These are phyloP conservation scores for Seriola rivoliana DNA, from an alignment of 2,113 vertebrate species.

Conservation along the genomic window DNA sequence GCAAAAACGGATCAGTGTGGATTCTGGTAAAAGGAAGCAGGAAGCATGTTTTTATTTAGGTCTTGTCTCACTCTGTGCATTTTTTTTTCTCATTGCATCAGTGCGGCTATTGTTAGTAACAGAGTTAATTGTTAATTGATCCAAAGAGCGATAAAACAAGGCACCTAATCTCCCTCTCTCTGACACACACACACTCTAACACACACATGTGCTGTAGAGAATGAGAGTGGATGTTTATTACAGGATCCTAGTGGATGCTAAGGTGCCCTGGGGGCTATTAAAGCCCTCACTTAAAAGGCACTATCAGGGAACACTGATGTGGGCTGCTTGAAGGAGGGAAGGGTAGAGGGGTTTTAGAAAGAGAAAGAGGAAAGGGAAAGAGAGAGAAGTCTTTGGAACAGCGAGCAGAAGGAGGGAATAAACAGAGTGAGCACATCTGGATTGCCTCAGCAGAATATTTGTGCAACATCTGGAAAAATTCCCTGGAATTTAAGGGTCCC, in stretches of 20 bases:
- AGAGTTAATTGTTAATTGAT: constrained; percentile 77
- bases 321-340: constrained; percentile 37
- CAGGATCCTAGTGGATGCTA: constrained; percentile 77
- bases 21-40: constrained; percentile 45
- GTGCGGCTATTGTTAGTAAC: constrained; percentile 64
- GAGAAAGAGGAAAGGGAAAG: constrained; percentile 36
- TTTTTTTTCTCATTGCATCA: constrained; percentile 16
- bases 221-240: constrained; percentile 80
- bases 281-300: constrained; percentile 73
- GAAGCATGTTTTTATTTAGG: constrained; percentile 52
- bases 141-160: constrained; percentile 68
- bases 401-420: constrained; percentile 64
- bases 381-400: constrained; percentile 58
- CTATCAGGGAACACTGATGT: constrained; percentile 69
- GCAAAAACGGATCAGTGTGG: constrained; percentile 23
- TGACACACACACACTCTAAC: not conserved
- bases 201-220: constrained; percentile 42
- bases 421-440: constrained; percentile 84
- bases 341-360: constrained; percentile 26
- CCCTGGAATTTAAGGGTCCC: constrained; percentile 84
- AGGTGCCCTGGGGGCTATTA: constrained; percentile 75
- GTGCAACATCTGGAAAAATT: constrained; percentile 86
- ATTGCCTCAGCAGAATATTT: constrained; percentile 84
- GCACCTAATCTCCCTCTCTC: constrained; percentile 49
- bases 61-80: constrained; percentile 5